Evolutionary conservation across 2,797 vertebrate species (phyloP).

Genomic region (Phoeniculus purpureus): DNA sequence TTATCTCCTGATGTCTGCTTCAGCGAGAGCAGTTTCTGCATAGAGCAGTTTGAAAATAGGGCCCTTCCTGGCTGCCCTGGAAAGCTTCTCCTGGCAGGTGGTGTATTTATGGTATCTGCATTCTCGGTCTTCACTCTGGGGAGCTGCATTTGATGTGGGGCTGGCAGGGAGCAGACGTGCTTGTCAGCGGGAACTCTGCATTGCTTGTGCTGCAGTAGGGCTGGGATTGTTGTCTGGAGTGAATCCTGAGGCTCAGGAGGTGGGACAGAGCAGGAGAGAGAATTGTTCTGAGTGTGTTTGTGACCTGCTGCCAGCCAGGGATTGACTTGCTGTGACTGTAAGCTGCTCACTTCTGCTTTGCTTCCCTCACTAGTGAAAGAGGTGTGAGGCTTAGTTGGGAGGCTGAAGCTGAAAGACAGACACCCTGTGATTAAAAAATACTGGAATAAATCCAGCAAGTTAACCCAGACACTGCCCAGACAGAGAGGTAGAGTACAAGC

Average conservation of each 20-base stretch:
- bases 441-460: neutral
- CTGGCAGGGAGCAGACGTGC: neutral
- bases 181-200: neutral
- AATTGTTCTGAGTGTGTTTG: neutral
- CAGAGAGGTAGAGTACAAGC: neutral
- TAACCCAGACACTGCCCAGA: neutral
- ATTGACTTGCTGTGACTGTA: neutral
- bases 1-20: neutral
- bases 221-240: neutral
- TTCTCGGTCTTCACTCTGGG: neutral
- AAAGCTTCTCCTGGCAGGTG: neutral
- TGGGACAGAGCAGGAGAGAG: neutral
- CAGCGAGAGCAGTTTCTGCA: neutral
- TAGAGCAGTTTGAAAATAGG: conserved; percentile 20
- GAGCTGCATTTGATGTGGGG: neutral
- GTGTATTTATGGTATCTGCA: conserved; percentile 26
- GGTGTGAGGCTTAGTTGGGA: neutral
- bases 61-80: neutral
- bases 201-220: neutral
- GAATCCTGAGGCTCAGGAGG: neutral
- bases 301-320: neutral
- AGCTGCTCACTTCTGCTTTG: neutral
- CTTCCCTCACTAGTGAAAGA: neutral
- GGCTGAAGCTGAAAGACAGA: neutral
- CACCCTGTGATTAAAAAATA: neutral